phyloP scores from a whole-genome alignment of 1,140 invertebrate species.

The Branchinecta lindahli region DNA sequence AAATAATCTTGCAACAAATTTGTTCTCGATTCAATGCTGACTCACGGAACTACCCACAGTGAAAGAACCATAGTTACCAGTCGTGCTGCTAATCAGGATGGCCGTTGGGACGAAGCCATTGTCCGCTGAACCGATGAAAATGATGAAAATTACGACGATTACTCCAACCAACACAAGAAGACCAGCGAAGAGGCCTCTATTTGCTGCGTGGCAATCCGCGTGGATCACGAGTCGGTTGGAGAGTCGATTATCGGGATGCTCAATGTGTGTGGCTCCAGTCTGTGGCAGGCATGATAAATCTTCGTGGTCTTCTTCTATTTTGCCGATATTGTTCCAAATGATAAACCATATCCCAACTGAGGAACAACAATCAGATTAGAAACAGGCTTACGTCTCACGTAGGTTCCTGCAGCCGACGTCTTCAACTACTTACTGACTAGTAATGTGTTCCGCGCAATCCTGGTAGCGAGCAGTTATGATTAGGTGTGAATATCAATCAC shows the following conservation, averaged over 20 bases:
- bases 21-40: no score
- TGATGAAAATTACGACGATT: conserved; percentile 47
- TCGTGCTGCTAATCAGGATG: conserved; percentile 23
- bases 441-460: no score
- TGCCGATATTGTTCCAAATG: conserved; percentile 52
- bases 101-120: conserved; percentile 28
- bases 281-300: conserved; percentile 20
- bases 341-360: conserved; percentile 52
- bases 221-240: conserved; percentile 43
- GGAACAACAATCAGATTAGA: conserved; percentile 19
- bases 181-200: conserved; percentile 49
- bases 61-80: neutral
- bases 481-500: no score
- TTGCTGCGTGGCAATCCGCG: conserved; percentile 53
- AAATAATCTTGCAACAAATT: no score
- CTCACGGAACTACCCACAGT: no score
- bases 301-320: conserved; percentile 31
- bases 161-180: conserved; percentile 44
- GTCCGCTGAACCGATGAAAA: conserved; percentile 45
- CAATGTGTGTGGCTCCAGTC: conserved; percentile 23
- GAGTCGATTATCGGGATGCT: conserved; percentile 23
- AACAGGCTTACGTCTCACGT: no score
- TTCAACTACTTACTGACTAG: no score
- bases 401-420: no score
- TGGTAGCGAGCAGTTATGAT: no score